Conservation (phyloP, 2,888 invertebrate species). For the Tenthredo scrophulariae region DNA sequence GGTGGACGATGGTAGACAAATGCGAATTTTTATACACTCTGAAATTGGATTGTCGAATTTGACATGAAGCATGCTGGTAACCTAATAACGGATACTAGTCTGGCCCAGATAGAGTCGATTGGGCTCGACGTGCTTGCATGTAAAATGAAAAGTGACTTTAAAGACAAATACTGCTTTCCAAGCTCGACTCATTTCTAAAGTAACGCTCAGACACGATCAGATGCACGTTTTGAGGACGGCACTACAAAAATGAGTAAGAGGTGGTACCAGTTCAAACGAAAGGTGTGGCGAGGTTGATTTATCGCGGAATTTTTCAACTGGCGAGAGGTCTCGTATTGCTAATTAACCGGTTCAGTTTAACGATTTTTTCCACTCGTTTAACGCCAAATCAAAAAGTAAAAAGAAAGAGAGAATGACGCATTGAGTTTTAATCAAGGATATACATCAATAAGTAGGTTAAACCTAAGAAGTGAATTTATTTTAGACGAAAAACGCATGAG, state of each 20-base stretch:
- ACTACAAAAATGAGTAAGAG: not conserved
- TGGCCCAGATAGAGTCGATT: not conserved
- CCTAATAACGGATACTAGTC: not conserved
- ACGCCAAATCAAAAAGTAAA: not conserved
- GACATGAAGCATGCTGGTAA: not conserved
- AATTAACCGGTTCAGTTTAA: constrained; percentile 16
- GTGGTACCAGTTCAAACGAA: not conserved
- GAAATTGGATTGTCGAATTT: not conserved
- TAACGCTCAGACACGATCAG: not conserved
- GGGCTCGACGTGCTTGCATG: not conserved
- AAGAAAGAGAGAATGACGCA: not conserved
- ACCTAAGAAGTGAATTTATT: not conserved
- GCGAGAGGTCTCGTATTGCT: not conserved
- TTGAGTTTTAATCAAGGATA: not conserved
- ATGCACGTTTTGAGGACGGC: not conserved
- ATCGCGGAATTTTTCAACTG: not conserved
- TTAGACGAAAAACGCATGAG: not conserved
- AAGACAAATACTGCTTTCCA: not conserved
- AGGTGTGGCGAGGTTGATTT: constrained; percentile 26
- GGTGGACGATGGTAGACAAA: not conserved
- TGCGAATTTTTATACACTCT: not conserved
- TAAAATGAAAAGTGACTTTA: not conserved
- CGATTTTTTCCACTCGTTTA: not conserved
- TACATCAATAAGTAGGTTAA: not conserved
- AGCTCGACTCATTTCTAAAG: not conserved